These are phyloP conservation scores for Tyrannus savana DNA, from an alignment of 2,113 vertebrate species.

Conservation along the genomic window DNA sequence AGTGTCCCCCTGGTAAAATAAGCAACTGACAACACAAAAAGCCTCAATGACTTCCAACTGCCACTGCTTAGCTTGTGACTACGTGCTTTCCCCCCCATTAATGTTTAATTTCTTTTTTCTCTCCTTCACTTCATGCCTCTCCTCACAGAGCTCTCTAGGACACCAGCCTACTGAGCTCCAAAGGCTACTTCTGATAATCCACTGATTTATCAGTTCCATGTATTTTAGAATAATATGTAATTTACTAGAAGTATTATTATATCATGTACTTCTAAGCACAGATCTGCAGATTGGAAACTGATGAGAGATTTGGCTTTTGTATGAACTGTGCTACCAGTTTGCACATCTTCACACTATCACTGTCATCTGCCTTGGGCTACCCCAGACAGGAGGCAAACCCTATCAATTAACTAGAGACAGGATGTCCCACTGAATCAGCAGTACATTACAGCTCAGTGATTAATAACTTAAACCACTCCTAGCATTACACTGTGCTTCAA, in stretches of 20 bases:
- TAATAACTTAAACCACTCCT: not conserved
- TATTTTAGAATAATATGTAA: not conserved
- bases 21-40: slow-evolving; percentile 1
- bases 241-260: not conserved
- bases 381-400: not conserved
- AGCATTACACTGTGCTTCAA: not conserved
- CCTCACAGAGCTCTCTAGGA: not conserved
- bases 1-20: slow-evolving; percentile 20
- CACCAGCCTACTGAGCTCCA: not conserved
- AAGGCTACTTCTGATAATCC: not conserved
- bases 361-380: not conserved
- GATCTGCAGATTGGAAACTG: not conserved
- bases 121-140: not conserved
- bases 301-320: not conserved
- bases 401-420: not conserved
- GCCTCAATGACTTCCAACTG: not conserved
- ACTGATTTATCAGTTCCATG: not conserved
- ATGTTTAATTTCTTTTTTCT: not conserved
- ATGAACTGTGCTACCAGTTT: not conserved
- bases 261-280: not conserved
- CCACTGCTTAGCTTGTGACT: not conserved
- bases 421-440: not conserved
- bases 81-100: not conserved
- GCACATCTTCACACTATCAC: not conserved
- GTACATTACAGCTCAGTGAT: not conserved